A percentile compares a stretch with the other conserved stretches of the same genome.
phyloP scores from a whole-genome alignment of 2,888 invertebrate genomes.

The Tethea ocularis region DNA sequence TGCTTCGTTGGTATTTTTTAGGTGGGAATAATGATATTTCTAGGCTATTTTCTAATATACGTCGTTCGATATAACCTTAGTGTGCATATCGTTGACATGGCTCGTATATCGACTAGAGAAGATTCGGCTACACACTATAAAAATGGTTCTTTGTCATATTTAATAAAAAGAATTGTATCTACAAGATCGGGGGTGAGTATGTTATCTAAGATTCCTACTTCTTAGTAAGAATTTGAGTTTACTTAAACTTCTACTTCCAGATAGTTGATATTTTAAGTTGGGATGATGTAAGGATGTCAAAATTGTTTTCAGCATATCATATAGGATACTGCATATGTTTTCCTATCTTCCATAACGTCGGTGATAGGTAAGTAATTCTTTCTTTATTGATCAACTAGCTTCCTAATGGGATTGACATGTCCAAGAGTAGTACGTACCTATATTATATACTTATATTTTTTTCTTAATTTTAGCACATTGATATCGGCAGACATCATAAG shows the following conservation, averaged over 20 bases:
- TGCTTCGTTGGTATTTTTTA: constrained; percentile 30
- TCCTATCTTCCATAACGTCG: constrained; percentile 72
- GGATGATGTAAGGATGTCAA: constrained; percentile 68
- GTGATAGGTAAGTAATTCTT: constrained; percentile 59
- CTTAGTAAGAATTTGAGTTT: not conserved
- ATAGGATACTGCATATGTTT: constrained; percentile 76
- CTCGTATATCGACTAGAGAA: constrained; percentile 48
- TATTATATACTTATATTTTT: too few relatives aligned
- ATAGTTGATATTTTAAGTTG: constrained; percentile 60
- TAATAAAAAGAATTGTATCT: constrained; percentile 12
- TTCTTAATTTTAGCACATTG: too few relatives aligned
- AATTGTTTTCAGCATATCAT: constrained; percentile 69
- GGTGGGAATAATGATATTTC: constrained; percentile 84
- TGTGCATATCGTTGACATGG: constrained; percentile 75
- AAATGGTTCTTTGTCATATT: not conserved
- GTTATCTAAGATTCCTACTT: not conserved
- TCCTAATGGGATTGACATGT: too few relatives aligned
- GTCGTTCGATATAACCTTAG: constrained; percentile 72
- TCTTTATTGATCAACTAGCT: too few relatives aligned
- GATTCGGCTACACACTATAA: constrained; percentile 7
- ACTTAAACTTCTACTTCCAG: constrained; percentile 43
- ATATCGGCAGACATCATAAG: too few relatives aligned
- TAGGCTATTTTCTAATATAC: constrained; percentile 77
- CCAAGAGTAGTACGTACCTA: too few relatives aligned
- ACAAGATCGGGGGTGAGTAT: constrained; percentile 35